Percentiles rank a stretch among this genome's conserved stretches.
phyloP scores from a whole-genome alignment of 2,113 vertebrate species.

The Phyllostomus hastatus region DNA sequence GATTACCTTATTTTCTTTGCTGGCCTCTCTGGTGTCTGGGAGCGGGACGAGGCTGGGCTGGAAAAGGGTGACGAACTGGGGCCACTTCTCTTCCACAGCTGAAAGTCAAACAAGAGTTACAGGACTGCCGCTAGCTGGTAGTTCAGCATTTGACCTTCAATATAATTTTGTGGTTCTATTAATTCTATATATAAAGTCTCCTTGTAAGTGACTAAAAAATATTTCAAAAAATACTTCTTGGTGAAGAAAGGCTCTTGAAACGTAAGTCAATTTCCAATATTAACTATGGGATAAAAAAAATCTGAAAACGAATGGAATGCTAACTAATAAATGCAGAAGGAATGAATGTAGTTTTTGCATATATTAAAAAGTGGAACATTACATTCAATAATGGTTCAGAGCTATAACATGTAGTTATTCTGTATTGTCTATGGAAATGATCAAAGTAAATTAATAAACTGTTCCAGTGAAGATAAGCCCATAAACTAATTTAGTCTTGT shows the following conservation, averaged over 20 bases:
- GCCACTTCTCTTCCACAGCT: slow-evolving; percentile 87
- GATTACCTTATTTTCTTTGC: slow-evolving; percentile 89
- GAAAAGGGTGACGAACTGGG: slow-evolving; percentile 86
- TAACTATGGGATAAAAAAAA: background rate
- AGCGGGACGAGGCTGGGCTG: slow-evolving; percentile 89
- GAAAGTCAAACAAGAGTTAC: slow-evolving; percentile 35
- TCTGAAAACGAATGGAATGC: background rate
- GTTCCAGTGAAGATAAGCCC: background rate
- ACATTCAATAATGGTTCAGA: background rate
- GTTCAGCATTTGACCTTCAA: background rate
- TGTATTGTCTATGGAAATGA: background rate
- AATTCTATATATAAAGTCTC: background rate
- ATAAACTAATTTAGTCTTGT: background rate
- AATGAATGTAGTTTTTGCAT: background rate
- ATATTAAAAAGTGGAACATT: background rate
- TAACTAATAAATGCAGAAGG: background rate
- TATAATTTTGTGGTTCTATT: background rate
- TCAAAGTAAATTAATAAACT: background rate
- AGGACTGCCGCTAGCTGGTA: background rate
- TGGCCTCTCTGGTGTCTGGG: slow-evolving; percentile 90
- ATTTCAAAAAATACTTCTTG: background rate
- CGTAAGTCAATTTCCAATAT: background rate
- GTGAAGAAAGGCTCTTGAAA: background rate
- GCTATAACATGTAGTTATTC: background rate
- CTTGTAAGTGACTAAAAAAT: background rate